Conservation (phyloP, 1,140 invertebrate genomes). For the Macrotrachela quadricornifera region DNA sequence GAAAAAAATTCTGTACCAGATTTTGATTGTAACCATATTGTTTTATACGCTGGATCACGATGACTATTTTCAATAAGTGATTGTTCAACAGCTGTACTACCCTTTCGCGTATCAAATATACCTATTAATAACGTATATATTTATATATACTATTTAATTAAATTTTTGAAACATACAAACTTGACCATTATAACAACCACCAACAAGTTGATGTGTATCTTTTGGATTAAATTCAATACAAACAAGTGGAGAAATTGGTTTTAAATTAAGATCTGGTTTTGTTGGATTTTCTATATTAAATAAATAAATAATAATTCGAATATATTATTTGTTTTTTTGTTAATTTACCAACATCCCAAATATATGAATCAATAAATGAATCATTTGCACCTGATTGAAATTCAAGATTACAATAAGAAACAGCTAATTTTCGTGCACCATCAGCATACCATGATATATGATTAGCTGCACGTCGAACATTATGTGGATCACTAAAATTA, state of each 20-base stretch:
- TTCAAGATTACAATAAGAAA: slow-evolving; percentile 60
- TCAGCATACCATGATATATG: slow-evolving; percentile 66
- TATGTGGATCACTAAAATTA: slow-evolving; percentile 32
- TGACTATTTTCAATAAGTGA: slow-evolving; percentile 30
- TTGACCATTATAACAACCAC: slow-evolving; percentile 68
- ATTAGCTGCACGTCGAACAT: slow-evolving; percentile 51
- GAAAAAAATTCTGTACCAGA: slow-evolving; percentile 52
- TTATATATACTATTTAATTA: too few species aligned
- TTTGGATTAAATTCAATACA: slow-evolving; percentile 78
- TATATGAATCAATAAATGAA: slow-evolving; percentile 47
- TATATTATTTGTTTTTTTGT: too few species aligned
- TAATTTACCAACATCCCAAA: slow-evolving; percentile 63
- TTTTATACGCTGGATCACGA: slow-evolving; percentile 28
- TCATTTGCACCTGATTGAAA: slow-evolving; percentile 46
- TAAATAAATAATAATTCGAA: not conserved
- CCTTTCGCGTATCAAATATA: slow-evolving; percentile 30
- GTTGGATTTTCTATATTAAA: slow-evolving; percentile 56
- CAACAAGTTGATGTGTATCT: slow-evolving; percentile 59
- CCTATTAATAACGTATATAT: slow-evolving; percentile 13
- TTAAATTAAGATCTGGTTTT: slow-evolving; percentile 52
- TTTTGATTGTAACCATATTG: slow-evolving; percentile 30
- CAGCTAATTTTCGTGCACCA: slow-evolving; percentile 55
- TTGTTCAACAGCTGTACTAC: slow-evolving; percentile 28
- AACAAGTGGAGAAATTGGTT: slow-evolving; percentile 44
- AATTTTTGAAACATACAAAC: slow-evolving; percentile 33